Conservation (phyloP, 2,888 invertebrate genomes). For the Tineola bisselliella region DNA sequence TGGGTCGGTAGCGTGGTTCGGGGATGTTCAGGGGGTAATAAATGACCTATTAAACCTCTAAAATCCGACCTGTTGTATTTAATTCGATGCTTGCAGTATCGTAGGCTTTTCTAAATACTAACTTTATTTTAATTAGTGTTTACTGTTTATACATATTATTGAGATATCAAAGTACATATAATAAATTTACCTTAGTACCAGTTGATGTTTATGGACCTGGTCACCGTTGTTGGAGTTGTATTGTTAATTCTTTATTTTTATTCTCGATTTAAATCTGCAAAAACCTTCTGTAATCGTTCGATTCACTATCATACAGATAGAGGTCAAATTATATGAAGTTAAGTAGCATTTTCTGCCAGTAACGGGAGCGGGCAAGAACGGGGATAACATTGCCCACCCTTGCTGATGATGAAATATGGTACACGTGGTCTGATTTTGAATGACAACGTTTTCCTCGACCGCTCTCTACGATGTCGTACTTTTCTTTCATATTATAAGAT, state of each 20-base stretch:
- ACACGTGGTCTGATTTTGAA: conserved; percentile 79
- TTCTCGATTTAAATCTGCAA: too few species aligned
- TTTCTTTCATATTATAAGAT: not conserved
- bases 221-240: too few species aligned
- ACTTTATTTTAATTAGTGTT: too few species aligned
- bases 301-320: not conserved
- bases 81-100: too few species aligned
- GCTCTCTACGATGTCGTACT: conserved; percentile 24
- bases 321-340: not conserved
- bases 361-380: conserved; percentile 20
- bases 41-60: not conserved
- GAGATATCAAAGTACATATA: too few species aligned
- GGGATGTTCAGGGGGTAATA: conserved; percentile 15
- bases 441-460: conserved; percentile 71
- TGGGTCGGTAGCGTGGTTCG: conserved; percentile 34
- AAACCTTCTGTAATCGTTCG: too few species aligned
- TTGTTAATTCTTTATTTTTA: too few species aligned
- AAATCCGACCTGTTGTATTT: not conserved
- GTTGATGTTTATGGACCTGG: too few species aligned
- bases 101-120: too few species aligned
- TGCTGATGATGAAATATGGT: conserved; percentile 77
- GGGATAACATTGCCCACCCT: conserved; percentile 35
- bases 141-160: too few species aligned
- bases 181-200: too few species aligned
- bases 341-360: conserved; percentile 1